These are phyloP conservation scores for Scolopax mira DNA, from an alignment of 2,113 vertebrate genomes.

Conservation along the genomic window DNA sequence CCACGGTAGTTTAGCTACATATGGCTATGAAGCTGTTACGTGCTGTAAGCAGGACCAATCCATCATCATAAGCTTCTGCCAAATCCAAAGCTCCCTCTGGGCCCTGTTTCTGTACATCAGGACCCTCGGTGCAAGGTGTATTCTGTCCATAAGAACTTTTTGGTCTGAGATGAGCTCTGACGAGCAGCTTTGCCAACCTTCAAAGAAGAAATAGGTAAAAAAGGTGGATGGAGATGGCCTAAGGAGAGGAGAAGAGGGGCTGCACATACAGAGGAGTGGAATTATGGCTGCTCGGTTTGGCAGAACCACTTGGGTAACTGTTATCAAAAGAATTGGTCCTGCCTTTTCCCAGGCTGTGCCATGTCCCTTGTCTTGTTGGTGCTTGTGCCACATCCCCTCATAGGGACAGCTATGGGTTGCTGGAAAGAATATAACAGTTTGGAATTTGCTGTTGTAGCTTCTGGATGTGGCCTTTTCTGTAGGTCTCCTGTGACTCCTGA, in stretches of 20 bases:
- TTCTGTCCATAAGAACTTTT: not conserved
- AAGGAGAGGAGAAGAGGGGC: not conserved
- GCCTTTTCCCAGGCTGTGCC: not conserved
- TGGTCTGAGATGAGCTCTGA: not conserved
- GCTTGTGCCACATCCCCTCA: not conserved
- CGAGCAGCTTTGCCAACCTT: not conserved
- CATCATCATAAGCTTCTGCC: not conserved
- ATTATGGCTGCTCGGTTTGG: not conserved
- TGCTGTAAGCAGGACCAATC: not conserved
- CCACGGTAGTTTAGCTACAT: not conserved
- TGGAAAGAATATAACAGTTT: not conserved
- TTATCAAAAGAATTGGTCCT: not conserved
- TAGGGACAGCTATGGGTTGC: not conserved
- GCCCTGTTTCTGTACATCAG: fast-evolving
- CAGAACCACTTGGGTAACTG: not conserved
- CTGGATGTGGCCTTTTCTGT: not conserved
- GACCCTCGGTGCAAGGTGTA: not conserved
- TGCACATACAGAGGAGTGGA: not conserved
- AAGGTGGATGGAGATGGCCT: not conserved
- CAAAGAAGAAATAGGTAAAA: not conserved
- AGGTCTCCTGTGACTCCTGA: not conserved
- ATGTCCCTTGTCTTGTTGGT: not conserved
- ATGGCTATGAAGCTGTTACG: fast-evolving
- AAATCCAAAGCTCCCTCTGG: not conserved
- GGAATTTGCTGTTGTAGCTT: not conserved